Evolutionary conservation across 2,888 invertebrate genomes (phyloP).

Genomic region (Adelphocoris suturalis): DNA sequence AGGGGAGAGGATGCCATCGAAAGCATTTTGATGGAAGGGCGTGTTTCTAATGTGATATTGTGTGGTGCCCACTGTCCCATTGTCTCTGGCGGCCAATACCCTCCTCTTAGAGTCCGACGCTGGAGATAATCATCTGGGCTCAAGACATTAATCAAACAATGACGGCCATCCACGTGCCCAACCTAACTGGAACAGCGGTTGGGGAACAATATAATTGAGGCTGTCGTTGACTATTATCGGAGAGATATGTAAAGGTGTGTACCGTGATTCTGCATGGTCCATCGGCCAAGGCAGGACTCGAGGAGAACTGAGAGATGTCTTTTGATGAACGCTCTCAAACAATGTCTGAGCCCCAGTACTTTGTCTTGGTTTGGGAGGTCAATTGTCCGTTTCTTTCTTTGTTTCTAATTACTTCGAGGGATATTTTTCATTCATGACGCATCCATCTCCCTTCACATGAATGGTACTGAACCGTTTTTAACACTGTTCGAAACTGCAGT

Average conservation of each 20-base stretch:
- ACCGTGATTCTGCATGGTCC: slow-evolving; percentile 58
- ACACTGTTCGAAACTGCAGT: too few species aligned
- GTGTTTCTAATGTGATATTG: slow-evolving; percentile 66
- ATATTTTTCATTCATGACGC: not conserved
- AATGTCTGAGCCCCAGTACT: not conserved
- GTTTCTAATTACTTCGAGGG: not conserved
- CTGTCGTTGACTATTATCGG: slow-evolving; percentile 67
- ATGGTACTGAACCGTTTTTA: too few species aligned
- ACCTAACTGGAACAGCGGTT: slow-evolving; percentile 68
- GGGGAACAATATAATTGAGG: slow-evolving; percentile 68
- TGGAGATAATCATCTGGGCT: slow-evolving; percentile 56
- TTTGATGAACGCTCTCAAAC: not conserved
- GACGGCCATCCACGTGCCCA: slow-evolving; percentile 69
- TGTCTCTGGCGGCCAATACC: slow-evolving; percentile 63
- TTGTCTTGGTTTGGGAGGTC: not conserved
- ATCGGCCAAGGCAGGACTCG: slow-evolving; percentile 46
- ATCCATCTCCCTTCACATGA: too few species aligned
- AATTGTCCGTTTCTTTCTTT: slow-evolving; percentile 8
- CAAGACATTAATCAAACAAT: slow-evolving; percentile 68
- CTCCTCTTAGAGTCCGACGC: slow-evolving; percentile 50
- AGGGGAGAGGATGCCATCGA: slow-evolving; percentile 23
- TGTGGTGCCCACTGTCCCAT: slow-evolving; percentile 68
- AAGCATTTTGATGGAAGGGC: slow-evolving; percentile 61
- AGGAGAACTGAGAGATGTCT: not conserved
- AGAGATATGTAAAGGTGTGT: slow-evolving; percentile 66